phyloP scores from a whole-genome alignment of 2,797 vertebrate genomes.

The Artibeus lituratus region DNA sequence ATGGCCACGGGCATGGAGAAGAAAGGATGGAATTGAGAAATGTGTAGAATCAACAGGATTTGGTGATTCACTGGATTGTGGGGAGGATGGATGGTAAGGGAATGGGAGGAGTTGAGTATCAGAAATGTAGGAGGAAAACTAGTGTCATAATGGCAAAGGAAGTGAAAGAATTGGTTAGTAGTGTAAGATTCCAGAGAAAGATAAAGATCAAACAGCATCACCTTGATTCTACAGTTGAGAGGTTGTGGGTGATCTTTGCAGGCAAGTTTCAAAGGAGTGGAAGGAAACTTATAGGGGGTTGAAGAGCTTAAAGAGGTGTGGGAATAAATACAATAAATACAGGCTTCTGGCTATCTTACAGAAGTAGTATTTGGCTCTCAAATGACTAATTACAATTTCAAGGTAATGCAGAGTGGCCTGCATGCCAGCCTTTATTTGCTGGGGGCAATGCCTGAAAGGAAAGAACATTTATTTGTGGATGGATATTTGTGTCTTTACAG shows the following conservation, averaged over 20 bases:
- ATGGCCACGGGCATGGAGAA: neutral
- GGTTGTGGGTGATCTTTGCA: neutral
- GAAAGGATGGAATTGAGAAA: neutral
- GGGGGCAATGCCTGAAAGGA: neutral
- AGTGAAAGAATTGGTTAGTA: neutral
- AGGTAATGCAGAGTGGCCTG: neutral
- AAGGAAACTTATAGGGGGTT: neutral
- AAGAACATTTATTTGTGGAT: neutral
- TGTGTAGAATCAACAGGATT: neutral
- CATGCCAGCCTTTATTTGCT: neutral
- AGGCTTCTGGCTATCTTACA: neutral
- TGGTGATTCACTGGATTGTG: conserved; percentile 1
- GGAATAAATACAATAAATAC: neutral
- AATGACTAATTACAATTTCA: neutral
- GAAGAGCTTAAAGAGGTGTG: neutral
- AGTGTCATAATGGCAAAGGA: neutral
- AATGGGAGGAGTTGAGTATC: neutral
- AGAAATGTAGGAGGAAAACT: neutral
- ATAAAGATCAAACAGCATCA: neutral
- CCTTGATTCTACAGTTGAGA: neutral
- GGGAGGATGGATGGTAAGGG: neutral
- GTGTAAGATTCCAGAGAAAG: neutral
- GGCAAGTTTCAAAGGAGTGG: neutral
- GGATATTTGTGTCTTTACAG: neutral
- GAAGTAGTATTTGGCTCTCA: conserved; percentile 9